Base-by-base conservation (phyloP, 2,888 invertebrate genomes). In the Limenitis camilla region DNA sequence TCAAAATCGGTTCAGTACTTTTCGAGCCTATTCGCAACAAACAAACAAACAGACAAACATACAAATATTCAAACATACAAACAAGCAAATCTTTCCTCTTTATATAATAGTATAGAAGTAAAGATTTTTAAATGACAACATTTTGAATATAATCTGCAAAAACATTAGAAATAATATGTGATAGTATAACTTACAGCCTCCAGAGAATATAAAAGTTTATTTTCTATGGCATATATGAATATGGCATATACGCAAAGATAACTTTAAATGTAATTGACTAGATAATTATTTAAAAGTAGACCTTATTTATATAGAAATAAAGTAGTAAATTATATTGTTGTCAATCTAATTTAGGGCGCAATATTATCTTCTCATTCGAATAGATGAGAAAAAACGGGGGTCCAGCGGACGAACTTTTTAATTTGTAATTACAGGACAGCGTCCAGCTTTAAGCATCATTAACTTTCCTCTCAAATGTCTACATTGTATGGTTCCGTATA, bases 361-460 rank as follows among this genome's bases (percentile, higher is more conserved):
- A 81, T 78, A 81, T 84, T 83, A 86, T 85, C 83, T 81, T 80
- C n/a, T n/a, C n/a, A n/a, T 78, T 69, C 81, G 74, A 82, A 85
- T 83, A 83, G 83, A 85, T 78, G 84, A 77, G 80, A 85, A 86
- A 87, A 86, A 87, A 83, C 68, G 68, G 74, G 78, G 78, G 79
- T 78, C 79, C 78, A 67, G 67, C 71, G 73, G 81, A 76, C 80
- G 74, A 85, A 86, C 73, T 86, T 87, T 87, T 86, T 85, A 87
- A 87, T 87, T 85, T 69, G 85, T 87, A 86, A 86, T 87, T 87
- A 86, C 81, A 87, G 85, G 83, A 81, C 83, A 80, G 69, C 71
- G 85, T 77, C 82, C 84, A 74, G 82, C 84, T 85, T 81, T 80
- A 81, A 78, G 86, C 78, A 72, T 78, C 86, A 85, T 86, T 87